Evolutionary conservation across 1,140 invertebrate genomes (phyloP), one percentile per base, ranked within the genome.

Genomic region (Scaptomyza hsui): DNA sequence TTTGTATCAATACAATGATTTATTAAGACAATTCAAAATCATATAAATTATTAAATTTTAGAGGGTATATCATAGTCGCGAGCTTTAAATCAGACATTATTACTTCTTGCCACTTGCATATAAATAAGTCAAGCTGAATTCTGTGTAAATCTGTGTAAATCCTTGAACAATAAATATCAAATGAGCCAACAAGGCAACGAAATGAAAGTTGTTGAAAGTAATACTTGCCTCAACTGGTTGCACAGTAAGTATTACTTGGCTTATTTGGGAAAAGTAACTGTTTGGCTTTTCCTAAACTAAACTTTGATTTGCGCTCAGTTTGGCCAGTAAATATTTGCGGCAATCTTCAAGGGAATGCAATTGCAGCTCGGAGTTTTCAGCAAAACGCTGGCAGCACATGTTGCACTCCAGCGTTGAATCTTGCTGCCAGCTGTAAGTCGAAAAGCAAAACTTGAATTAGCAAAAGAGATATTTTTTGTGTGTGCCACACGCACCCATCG

Each of bases 111-210:
- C n/a, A 70, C 59, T 74, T 73, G 75, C 15, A 74, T 61, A 70
- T 71, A 79, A 79, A 79, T 78, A 79, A 74, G 70, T 55, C 71
- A 71, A 59, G 63, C 6, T 69, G 29, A 64, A 70, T 61, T 64
- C 53, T 12, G n/a, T 41, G 18, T 64, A 44, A 39, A 49, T 60
- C 32, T 45, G 55, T 68, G 68, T 68, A 79, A 79, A 55, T 52
- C 48, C 48, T 73, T 51, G 67, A 56, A 62, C 53, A 67, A 76
- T 72, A 49, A 71, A 74, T 64, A 57, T 53, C 39, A 53, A 72
- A 67, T 73, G 51, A 45, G 62, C 48, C 48, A 49, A 45, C n/a
- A 32, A n/a, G 18, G 26, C 26, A 49, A 52, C 2, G 10, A 7
- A n/a, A 44, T 21, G 35, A 24, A 59, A n/a, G 16, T n/a, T 41